Evolutionary conservation across 2,113 vertebrate genomes (phyloP), one percentile per base, ranked within the genome.

Genomic region (Carollia perspicillata): DNA sequence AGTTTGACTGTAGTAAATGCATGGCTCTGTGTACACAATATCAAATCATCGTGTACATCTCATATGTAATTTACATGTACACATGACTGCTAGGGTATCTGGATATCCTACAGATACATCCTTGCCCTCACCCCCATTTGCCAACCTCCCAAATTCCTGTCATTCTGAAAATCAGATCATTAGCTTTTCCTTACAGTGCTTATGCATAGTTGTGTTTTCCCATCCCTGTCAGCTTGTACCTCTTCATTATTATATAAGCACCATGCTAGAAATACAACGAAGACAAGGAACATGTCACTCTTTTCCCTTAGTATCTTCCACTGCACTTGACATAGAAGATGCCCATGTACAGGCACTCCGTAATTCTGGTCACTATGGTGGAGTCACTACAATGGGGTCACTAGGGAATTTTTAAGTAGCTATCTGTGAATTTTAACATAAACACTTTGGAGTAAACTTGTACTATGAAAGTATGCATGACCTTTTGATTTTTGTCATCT

Each of bases 261-360:
- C 26, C 8, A 11, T 72, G 12, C 60, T 53, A 22, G 22, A 65
- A 83, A 20, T 2, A 65, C 2, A 2, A 1, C 23, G 20, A 77
- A 2, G 5, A 8, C 16, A 40, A 78, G 22, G 23, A 44, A 40
- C 5, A 16, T 35, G 11, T 18, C 13, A 35, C 14, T 22, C 14
- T 51, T 63, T 1, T 66, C 4, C 20, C 3, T 28, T 47, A 35
- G 6, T 53, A 8, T 16, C 84, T 55, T 28, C 6, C 26, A 44
- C 6, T 58, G 10, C 55, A 9, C 9, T 78, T 81, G 30, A 35
- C 2, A 33, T 69, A 51, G 30, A 28, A 30, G 6, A 65, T 11
- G 18, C 5, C n/a, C 35, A 44, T 1, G 35, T 12, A 51, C 2
- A 42, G 3, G 26, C 3, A 42, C 5, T 20, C 18, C 10, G 1